Base-by-base conservation (phyloP, 2,113 vertebrate species). In the Paraplagusia blochii region DNA sequence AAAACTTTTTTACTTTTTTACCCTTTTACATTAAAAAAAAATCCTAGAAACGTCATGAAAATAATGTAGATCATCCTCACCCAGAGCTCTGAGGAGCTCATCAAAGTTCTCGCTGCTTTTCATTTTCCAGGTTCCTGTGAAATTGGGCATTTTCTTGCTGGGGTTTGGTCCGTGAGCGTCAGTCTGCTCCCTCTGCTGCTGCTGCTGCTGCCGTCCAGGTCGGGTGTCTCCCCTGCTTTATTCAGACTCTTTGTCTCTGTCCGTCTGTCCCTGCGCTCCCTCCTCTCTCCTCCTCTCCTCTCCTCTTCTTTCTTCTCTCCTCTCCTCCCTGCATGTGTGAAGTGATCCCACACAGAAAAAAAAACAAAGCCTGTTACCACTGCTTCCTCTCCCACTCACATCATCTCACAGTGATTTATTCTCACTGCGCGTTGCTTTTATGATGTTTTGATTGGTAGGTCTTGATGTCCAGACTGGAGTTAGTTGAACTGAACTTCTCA, bases 71-170 rank as follows among this genome's bases (percentile, higher is more conserved):
- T 22, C 7, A 15, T 73, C 13, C 89, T 90, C 87, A 96, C 95
- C 95, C 67, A 98, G 84, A 0, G 92, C 92, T 90, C 95, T 96
- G 16, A 98, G 93, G 3, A 96, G 85, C 43, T 95, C 93, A 36
- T 95, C 94, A 15, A 95, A 95, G 83, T 95, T 92, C 86, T 94
- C 92, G 61, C 94, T 95, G 92, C 89, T 93, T 66, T 72, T 88
- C 94, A 95, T 95, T 85, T 94, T 95, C 94, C 94, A 95, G 80
- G 76, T 93, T 40, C 94, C 94, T 50, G 91, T 85, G 67, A 95
- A 95, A 89, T 93, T 91, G 51, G 93, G 88, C 95, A 98, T 98
- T 77, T 60, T 76, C 70, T 56, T 70, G 3, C 58, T 55, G 50
- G 3, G 11, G 44, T 69, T 45, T 13, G 10, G 14, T 56, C 1